Evolutionary conservation across 2,113 vertebrate species (phyloP).

Genomic region (Ceuthmochares aereus): DNA sequence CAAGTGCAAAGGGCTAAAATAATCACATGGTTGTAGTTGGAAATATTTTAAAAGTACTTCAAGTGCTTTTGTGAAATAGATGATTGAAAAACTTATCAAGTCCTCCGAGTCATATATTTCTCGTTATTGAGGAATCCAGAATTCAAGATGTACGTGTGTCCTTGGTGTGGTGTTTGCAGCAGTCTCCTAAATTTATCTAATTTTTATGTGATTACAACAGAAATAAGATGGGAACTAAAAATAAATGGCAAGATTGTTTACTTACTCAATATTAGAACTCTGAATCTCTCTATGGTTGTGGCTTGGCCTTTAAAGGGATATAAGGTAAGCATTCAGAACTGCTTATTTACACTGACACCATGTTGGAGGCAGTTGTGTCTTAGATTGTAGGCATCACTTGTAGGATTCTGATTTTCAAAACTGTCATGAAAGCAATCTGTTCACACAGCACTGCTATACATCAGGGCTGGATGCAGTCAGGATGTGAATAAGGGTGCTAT

Average conservation of each 20-base stretch:
- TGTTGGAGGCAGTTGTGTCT: background rate
- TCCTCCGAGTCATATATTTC: background rate
- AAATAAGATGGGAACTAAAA: background rate
- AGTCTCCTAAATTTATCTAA: background rate
- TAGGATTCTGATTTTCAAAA: slow-evolving; percentile 33
- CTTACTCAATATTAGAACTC: background rate
- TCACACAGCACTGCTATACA: slow-evolving; percentile 18
- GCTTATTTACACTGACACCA: background rate
- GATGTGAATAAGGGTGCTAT: slow-evolving; percentile 32
- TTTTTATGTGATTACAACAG: background rate
- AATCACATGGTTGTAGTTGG: background rate
- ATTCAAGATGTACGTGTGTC: background rate
- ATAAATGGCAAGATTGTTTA: background rate
- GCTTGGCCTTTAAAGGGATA: background rate
- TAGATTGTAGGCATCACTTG: background rate
- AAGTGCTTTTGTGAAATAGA: background rate
- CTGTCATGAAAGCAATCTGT: slow-evolving; percentile 44
- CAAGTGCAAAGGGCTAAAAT: slow-evolving; percentile 45
- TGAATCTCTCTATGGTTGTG: background rate
- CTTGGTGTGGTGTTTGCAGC: background rate
- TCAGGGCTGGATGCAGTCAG: background rate
- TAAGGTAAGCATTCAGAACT: background rate
- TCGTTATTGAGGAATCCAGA: slow-evolving; percentile 5
- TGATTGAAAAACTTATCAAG: background rate
- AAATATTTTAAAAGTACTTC: slow-evolving; percentile 11